Evolutionary conservation across 1,140 invertebrate species (phyloP), one percentile per base, ranked within the genome.

Genomic region (Philopotamus ludificatus): DNA sequence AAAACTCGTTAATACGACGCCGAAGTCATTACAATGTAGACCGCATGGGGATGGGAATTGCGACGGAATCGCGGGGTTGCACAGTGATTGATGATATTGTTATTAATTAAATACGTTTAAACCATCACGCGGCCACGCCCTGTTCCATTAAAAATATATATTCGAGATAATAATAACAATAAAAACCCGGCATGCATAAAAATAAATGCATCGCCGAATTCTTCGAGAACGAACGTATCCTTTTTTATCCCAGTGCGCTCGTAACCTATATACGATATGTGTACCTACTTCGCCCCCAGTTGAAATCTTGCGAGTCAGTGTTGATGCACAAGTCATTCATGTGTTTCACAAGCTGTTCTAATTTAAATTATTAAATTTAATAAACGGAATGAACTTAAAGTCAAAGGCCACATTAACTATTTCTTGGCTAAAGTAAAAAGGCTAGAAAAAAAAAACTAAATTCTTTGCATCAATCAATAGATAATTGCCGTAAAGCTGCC

Each of bases 371-470:
- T n/a, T n/a, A n/a, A n/a, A n/a, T n/a, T n/a, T n/a, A n/a, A n/a
- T n/a, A n/a, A n/a, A n/a, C n/a, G n/a, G n/a, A n/a, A n/a, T n/a
- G n/a, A n/a, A n/a, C n/a, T n/a, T n/a, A n/a, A n/a, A n/a, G n/a
- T n/a, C n/a, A n/a, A n/a, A n/a, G n/a, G n/a, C n/a, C n/a, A n/a
- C n/a, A n/a, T n/a, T n/a, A n/a, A n/a, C n/a, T n/a, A n/a, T n/a
- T n/a, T n/a, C n/a, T n/a, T n/a, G n/a, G n/a, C n/a, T n/a, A n/a
- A n/a, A n/a, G n/a, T n/a, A n/a, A n/a, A n/a, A n/a, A n/a, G n/a
- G n/a, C n/a, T n/a, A n/a, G n/a, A 0, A 89, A 97, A 75, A 87
- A 84, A 28, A 97, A 98, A 74, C 74, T 99, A 50, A 84, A 83
- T 22, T 87, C 87, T 62, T 79, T 99, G 58, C 89, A 95, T 75